Evolutionary conservation across 2,113 vertebrate genomes (phyloP).

Genomic region (Camelus dromedarius): DNA sequence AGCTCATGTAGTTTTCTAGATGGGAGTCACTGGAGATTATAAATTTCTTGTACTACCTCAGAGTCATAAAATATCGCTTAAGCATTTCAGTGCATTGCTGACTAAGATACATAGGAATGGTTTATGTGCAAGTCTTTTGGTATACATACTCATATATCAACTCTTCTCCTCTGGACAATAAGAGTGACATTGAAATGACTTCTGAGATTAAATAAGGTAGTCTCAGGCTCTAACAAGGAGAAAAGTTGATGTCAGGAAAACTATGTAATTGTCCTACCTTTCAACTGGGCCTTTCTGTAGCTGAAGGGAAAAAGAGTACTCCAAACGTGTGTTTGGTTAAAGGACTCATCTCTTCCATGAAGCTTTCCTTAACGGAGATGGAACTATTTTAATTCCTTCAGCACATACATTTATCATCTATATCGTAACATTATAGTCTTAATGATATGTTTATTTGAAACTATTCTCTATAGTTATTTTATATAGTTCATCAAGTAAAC

Average conservation of each 20-base stretch:
- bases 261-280: not conserved
- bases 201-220: constrained; percentile 1
- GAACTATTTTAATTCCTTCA: not conserved
- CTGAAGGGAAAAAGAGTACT: not conserved
- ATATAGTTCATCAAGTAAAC: constrained; percentile 1
- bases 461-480: not conserved
- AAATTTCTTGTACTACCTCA: not conserved
- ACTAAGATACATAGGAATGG: not conserved
- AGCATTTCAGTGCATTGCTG: constrained; percentile 27
- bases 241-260: constrained; percentile 45
- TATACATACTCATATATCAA: not conserved
- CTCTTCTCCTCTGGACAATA: not conserved
- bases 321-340: not conserved
- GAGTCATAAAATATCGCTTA: constrained; percentile 2
- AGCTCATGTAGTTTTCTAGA: not conserved
- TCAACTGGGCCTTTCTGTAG: not conserved
- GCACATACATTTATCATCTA: not conserved
- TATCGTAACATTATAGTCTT: not conserved
- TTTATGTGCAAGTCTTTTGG: not conserved
- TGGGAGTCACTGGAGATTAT: not conserved
- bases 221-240: not conserved
- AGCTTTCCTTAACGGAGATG: constrained; percentile 19
- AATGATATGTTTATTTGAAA: not conserved
- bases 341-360: not conserved
- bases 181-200: not conserved